Evolutionary conservation across 2,113 vertebrate species (phyloP), one percentile per base, ranked within the genome.

Genomic region (Albula goreensis): DNA sequence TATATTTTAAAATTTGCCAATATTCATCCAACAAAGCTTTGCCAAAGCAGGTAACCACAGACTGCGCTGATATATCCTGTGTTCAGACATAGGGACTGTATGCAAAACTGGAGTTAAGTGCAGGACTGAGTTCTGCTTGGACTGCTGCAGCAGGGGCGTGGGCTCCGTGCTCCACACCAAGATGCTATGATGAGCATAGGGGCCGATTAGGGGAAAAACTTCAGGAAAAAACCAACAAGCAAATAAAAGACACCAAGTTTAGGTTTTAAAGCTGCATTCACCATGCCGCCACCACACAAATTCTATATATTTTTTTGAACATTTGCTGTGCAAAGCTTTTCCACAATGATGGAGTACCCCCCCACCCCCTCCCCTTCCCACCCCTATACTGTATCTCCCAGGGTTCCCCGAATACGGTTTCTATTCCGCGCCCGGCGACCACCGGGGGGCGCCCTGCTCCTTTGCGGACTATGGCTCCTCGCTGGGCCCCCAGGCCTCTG

Each of bases 341-440:
- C 93, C 92, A 91, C 92, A 96, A 96, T 97, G 93, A 96, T 94
- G 90, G 91, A 92, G 93, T 95, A 92, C 93, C 80, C 86, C 83
- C 78, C 22, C 78, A 81, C 90, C 90, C 86, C 85, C 91, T 91
- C 91, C 89, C 92, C 91, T 88, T 90, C 92, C 91, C 92, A 91
- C 78, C 85, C 83, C 88, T 87, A 91, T 93, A 92, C 94, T 95
- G 91, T 95, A 91, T 96, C 94, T 95, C 93, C 91, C 94, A 96
- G 95, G 93, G 93, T 95, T 96, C 92, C 92, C 93, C 90, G 96
- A 96, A 95, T 97, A 97, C 88, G 95, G 96, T 92, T 97, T 97
- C 96, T 97, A 96, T 95, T 95, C 96, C 93, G 90, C 96, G 93
- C 95, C 96, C 94, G 94, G 96, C 92, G 96, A 97, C 93, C 95